Evolutionary conservation across 1,140 invertebrate species (phyloP), one percentile per base, ranked within the genome.

Genomic region (Goniozus legneri): DNA sequence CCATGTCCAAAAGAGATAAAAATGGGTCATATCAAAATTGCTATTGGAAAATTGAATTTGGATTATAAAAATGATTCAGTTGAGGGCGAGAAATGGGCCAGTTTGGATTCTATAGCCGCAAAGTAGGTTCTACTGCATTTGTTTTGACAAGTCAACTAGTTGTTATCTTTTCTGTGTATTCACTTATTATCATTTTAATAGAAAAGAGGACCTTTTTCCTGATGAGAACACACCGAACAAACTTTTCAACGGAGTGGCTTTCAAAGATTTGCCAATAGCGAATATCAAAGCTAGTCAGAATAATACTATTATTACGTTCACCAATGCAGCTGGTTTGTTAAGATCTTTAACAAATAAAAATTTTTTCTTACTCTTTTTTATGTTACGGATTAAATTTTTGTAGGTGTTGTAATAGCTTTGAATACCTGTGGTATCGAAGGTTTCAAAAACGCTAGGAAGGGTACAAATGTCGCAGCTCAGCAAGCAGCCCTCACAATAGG

Each of bases 381-480:
- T 33, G 14, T 4, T 8, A 8, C 6, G 13, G 3, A n/a, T 7
- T 14, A 33, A 33, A 33, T 33, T 33, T n/a, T 1, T 30, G 8
- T 42, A 84, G 83, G 83, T 31, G 60, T 54, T 8, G 75, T 82
- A 3, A 76, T 83, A 54, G 35, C 84, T 1, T 73, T 85, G 12
- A 74, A 85, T 41, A 84, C 88, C 4, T 88, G 91, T 80, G 90
- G 93, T 13, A 81, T 87, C 48, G 94, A 97, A 75, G 95, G 95
- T 18, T 98, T 94, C 65, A 96, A 95, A 73, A 92, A 96, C 76
- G 85, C 92, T 3, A 86, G 86, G 54, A 97, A 97, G 77, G 94
- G 93, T 48, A 97, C 95, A 7, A 97, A 95, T 70, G 86, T 97
- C 61, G 95, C 95, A 34, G 95, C 92, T 12, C 95, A 98, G 76